Base-by-base conservation (phyloP, 2,797 vertebrate genomes). In the Limosa lapponica region DNA sequence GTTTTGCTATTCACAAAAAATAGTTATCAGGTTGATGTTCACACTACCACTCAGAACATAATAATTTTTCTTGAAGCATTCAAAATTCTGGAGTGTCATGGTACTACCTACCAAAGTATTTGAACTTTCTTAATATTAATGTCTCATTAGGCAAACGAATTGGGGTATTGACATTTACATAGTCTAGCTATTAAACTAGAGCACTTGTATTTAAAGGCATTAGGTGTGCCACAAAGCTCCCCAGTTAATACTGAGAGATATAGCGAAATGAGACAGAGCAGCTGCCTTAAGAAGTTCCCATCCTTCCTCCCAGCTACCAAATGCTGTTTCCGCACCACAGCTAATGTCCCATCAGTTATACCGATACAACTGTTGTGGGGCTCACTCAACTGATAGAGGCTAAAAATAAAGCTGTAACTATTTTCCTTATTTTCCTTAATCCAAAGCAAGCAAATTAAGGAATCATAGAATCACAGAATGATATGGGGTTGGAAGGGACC, bases 301-400 rank as follows among this genome's bases (percentile, higher is more conserved):
- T 37, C 15, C 19, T 22, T 78, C 55, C n/a, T 82, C 46, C 34
- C 37, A 89, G 28, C 46, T 52, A 34, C 32, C 19, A 82, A 61
- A 69, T 2, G 2, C 65, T 65, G 41, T 32, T 86, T 46, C 46
- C 69, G 51, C 59, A 39, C 30, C 2, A 0, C 46, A 73, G 61
- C 43, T 74, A 51, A 24, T 1, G 1, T 70, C 66, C 66, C 30
- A 44, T 46, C 67, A 61, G 61, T 34, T 51, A 30, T 36, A 54
- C 1, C 0, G 8, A 44, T 16, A 44, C 12, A 44, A 27, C 3
- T 58, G 32, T 59, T 52, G 10, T 7, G 28, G 36, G 18, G 25
- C 59, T 64, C 49, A 30, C 34, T 62, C 43, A 72, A 32, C 34
- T 37, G 30, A 67, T 58, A 11, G 24, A 37, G 24, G 37, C 22